These are phyloP conservation scores for Cranoglanis bouderius DNA, from an alignment of 2,113 vertebrate species.

Conservation along the genomic window DNA sequence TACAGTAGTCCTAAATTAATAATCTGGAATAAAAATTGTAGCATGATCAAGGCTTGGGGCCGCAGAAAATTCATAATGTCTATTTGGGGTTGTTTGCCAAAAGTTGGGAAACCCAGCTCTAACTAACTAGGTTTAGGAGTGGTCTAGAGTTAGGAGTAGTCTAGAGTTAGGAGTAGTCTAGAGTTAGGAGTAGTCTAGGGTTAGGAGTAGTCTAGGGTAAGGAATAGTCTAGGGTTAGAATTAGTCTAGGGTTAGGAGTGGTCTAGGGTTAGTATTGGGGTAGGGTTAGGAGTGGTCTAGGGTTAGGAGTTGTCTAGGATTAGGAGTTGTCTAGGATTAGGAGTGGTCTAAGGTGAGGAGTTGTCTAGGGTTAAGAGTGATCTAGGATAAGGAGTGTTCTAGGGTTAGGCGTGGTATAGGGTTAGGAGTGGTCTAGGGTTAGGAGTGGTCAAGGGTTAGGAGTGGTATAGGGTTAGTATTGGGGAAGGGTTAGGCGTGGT, in stretches of 20 bases:
- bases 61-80: not conserved
- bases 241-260: not conserved
- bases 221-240: not conserved
- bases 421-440: not conserved
- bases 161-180: not conserved
- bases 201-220: not conserved
- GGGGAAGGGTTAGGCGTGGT: not conserved
- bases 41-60: not conserved
- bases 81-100: not conserved
- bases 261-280: not conserved
- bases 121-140: not conserved
- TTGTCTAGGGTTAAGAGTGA: too few species aligned
- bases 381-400: not conserved
- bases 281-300: not conserved
- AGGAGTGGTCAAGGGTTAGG: not conserved
- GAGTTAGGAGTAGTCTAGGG: not conserved
- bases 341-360: not conserved
- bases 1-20: not conserved
- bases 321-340: not conserved
- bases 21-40: not conserved
- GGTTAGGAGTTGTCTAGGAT: not conserved
- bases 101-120: not conserved
- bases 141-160: not conserved
- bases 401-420: not conserved
- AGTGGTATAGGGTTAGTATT: not conserved